Conservation (phyloP, 2,888 invertebrate genomes). For the Ischnura elegans region DNA sequence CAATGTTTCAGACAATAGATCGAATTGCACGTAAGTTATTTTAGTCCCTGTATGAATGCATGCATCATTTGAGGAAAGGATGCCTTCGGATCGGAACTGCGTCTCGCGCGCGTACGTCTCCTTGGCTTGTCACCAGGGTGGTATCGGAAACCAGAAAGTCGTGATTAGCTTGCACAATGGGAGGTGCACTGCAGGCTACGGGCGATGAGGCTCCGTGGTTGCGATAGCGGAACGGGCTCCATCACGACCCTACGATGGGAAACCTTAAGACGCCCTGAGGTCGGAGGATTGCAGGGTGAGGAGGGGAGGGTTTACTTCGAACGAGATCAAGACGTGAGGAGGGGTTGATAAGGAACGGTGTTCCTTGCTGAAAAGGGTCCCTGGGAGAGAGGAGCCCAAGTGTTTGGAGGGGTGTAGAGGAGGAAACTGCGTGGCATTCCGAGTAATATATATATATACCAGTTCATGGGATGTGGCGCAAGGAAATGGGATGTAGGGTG, state of each 20-base stretch:
- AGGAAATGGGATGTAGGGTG: background rate
- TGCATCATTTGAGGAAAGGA: too few relatives aligned
- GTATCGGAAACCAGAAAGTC: background rate
- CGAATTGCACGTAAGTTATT: too few relatives aligned
- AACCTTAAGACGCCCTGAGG: background rate
- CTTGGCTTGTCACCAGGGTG: background rate
- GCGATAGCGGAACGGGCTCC: background rate
- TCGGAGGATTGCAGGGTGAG: background rate
- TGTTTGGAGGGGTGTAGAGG: background rate
- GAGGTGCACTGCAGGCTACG: background rate
- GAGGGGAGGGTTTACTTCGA: too few relatives aligned
- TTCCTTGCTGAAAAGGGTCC: background rate
- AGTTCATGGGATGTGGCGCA: background rate
- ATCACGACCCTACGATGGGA: background rate
- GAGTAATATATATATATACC: background rate
- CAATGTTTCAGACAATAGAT: too few relatives aligned
- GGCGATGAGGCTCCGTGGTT: background rate
- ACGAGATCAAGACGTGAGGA: background rate
- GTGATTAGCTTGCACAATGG: background rate
- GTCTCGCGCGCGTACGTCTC: constrained; percentile 29
- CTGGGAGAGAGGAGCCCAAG: background rate
- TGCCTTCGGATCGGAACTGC: background rate
- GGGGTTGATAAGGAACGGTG: background rate
- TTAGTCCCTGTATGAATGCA: too few relatives aligned
- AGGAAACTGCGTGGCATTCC: background rate